Base-by-base conservation (phyloP, 37 sponge, comb jelly and placozoan genomes). In the Hexactinellida sp. region DNA sequence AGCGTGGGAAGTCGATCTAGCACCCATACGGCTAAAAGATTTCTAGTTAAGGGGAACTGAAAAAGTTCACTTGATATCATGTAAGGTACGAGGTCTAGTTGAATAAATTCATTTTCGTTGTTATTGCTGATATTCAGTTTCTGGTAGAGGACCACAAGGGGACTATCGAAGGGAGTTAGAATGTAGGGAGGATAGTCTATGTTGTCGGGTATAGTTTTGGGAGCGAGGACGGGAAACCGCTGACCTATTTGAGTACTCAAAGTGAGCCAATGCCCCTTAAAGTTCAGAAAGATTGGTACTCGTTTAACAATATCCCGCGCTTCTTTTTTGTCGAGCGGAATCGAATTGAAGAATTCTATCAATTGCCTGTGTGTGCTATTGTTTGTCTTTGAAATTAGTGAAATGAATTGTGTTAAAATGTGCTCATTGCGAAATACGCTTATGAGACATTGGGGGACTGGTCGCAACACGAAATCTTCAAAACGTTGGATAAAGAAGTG, bases 81-180 rank as follows among this genome's bases (percentile, higher is more conserved):
- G 13, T 32, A 63, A 23, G 76, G 76, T 21, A 63, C 34, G 25
- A 63, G 34, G 76, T 63, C 76, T 63, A 25, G 1, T n/a, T 28
- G 76, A n/a, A 63, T 63, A 23, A 63, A 63, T 63, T 25, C 21
- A 7, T 63, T n/a, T 28, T 63, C 76, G 13, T 10, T 25, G 76
- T 7, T 7, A 28, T 7, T 32, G 76, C 34, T 63, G 76, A 63
- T n/a, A 63, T 63, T 10, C 25, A 63, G 76, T 28, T 63, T 63
- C 34, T 63, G 32, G 30, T 63, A 63, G 21, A 63, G 76, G 3
- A 63, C 30, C 34, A 63, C 76, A 63, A 63, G 76, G 3, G 3
- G 76, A 63, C 76, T 63, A n/a, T 63, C 76, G 30, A 63, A 63
- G 13, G 76, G 76, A 63, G 76, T 63, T 23, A 63, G 76, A 7